These are phyloP conservation scores for Graphium colonna DNA, from an alignment of 2,888 invertebrate species.

Conservation along the genomic window DNA sequence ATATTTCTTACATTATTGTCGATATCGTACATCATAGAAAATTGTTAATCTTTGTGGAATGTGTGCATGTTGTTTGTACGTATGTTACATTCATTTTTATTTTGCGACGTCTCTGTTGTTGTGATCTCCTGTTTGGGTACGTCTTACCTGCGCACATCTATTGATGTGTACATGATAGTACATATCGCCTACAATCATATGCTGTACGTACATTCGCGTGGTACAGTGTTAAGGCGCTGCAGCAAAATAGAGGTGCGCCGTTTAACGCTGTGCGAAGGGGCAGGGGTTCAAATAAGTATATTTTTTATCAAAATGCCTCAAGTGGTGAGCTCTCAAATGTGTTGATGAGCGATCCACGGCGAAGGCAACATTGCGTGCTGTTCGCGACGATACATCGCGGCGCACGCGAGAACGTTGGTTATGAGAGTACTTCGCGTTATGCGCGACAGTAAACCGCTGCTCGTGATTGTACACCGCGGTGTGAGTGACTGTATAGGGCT, in stretches of 20 bases:
- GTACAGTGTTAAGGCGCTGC: neutral
- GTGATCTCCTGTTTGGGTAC: conserved; percentile 70
- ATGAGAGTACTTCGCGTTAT: neutral
- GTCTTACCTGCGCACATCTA: conserved; percentile 23
- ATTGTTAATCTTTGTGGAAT: conserved; percentile 1
- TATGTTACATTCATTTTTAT: neutral
- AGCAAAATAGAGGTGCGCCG: neutral
- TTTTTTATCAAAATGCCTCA: conserved; percentile 43
- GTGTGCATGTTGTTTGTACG: conserved; percentile 13
- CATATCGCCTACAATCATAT: too few species aligned
- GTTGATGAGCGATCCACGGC: conserved; percentile 32
- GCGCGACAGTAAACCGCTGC: neutral
- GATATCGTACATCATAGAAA: neutral
- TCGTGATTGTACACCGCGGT: too few species aligned
- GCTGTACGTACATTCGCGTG: too few species aligned
- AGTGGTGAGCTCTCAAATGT: conserved; percentile 45
- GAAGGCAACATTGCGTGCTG: conserved; percentile 22
- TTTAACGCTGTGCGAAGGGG: neutral
- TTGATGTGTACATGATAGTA: neutral
- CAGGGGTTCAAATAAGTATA: too few species aligned
- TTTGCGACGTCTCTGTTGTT: conserved; percentile 41
- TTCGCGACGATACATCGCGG: conserved; percentile 17
- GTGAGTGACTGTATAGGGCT: too few species aligned
- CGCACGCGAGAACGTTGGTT: too few species aligned
- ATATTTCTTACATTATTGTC: too few species aligned